A percentile compares a stretch with the other conserved stretches of the same genome.
Conservation (phyloP, 2,797 vertebrate genomes). For the Aplochiton taeniatus region DNA sequence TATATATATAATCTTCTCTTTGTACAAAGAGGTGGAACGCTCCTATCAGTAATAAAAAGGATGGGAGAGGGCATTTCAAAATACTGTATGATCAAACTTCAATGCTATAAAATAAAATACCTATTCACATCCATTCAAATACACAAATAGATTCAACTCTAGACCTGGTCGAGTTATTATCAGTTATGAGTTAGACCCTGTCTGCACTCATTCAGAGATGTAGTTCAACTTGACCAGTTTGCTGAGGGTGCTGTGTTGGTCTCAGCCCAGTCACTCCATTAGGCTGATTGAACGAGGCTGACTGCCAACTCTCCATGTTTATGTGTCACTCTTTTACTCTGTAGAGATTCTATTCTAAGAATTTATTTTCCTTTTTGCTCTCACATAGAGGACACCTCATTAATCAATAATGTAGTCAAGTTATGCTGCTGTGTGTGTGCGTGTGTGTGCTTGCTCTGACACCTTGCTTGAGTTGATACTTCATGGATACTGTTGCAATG, state of each 20-base stretch:
- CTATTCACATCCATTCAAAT: no score
- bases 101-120: no score
- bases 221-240: not conserved
- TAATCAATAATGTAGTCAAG: not conserved
- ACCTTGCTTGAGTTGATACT: no score
- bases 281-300: slow-evolving; percentile 1
- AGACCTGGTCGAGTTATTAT: no score
- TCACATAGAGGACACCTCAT: not conserved
- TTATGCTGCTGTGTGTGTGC: not conserved
- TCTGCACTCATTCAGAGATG: not conserved
- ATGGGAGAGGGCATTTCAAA: no score
- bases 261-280: not conserved
- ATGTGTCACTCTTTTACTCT: not conserved
- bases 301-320: not conserved
- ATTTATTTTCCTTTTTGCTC: not conserved
- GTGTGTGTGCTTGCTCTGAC: not conserved
- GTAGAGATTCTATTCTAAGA: not conserved
- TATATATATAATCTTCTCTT: no score
- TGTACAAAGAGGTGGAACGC: no score
- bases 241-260: not conserved
- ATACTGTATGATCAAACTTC: no score
- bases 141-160: no score
- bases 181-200: no score
- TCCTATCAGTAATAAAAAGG: no score
- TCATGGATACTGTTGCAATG: no score